A percentile compares a stretch with the other conserved stretches of the same genome.
These are phyloP conservation scores for Chymomyza fuscimana DNA, from an alignment of 2,888 invertebrate species.

Conservation along the genomic window DNA sequence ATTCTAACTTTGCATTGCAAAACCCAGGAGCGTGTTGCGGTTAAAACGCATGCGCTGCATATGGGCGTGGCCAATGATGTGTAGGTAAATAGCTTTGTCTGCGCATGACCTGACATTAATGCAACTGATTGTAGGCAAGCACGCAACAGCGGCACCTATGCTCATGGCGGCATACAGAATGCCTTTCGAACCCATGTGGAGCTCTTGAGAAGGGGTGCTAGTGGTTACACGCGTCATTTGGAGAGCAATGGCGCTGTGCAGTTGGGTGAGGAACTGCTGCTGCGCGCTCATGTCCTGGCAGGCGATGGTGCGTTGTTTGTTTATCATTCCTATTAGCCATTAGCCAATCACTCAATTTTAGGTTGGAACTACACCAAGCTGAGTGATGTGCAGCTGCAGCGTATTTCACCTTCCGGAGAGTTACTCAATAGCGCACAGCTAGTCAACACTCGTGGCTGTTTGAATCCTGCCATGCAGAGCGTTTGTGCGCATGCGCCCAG, in stretches of 20 bases:
- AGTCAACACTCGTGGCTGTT: conserved; percentile 80
- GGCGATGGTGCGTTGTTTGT: conserved; percentile 81
- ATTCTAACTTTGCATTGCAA: conserved; percentile 82
- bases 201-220: conserved; percentile 80
- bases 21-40: conserved; percentile 81
- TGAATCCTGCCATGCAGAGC: conserved; percentile 80
- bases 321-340: background rate
- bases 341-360: conserved; percentile 23
- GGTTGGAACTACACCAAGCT: conserved; percentile 81
- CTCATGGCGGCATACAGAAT: conserved; percentile 82
- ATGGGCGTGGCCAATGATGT: conserved; percentile 79
- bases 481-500: conserved; percentile 80
- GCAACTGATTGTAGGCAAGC: conserved; percentile 67
- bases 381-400: conserved; percentile 80
- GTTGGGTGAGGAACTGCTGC: conserved; percentile 82
- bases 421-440: conserved; percentile 77
- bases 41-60: conserved; percentile 80
- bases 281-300: conserved; percentile 81
- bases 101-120: background rate
- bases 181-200: conserved; percentile 81
- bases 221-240: conserved; percentile 81
- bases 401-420: conserved; percentile 75
- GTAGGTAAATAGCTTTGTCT: conserved; percentile 62
- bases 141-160: conserved; percentile 78
- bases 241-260: conserved; percentile 81